Conservation (phyloP, 2,888 invertebrate genomes). For the Eustalomyia histrio region DNA sequence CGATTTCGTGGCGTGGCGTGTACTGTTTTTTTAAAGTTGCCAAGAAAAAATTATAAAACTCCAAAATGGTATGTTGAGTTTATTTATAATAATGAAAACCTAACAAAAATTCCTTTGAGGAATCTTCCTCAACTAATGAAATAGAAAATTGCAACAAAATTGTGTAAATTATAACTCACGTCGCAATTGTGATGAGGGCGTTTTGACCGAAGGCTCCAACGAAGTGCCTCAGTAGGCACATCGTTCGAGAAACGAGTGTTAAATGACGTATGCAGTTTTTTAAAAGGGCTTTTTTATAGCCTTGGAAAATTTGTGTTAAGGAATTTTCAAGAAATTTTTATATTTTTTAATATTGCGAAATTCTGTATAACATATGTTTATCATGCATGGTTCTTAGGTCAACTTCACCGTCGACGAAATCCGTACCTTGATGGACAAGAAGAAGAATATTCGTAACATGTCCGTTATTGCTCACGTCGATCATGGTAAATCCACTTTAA, state of each 20-base stretch:
- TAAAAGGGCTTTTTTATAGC: constrained; percentile 23
- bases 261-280: constrained; percentile 75
- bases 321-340: constrained; percentile 2
- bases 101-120: constrained; percentile 9
- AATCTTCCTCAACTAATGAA: too few species aligned
- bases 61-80: constrained; percentile 79
- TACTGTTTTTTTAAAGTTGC: constrained; percentile 86
- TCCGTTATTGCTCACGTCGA: constrained; percentile 99
- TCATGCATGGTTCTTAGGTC: constrained; percentile 85
- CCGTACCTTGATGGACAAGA: constrained; percentile 99
- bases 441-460: constrained; percentile 99
- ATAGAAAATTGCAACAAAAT: too few species aligned
- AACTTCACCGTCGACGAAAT: constrained; percentile 99
- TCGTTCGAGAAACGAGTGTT: constrained; percentile 59
- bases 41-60: constrained; percentile 87
- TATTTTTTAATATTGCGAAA: constrained; percentile 20
- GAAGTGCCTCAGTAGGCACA: constrained; percentile 23
- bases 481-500: constrained; percentile 99
- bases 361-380: constrained; percentile 17
- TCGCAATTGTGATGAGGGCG: too few species aligned
- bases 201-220: too few species aligned
- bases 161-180: too few species aligned
- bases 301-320: constrained; percentile 28
- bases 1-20: constrained; percentile 82
- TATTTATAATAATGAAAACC: constrained; percentile 53